Evolutionary conservation across 2,113 vertebrate genomes (phyloP).

Genomic region (Monarcha castaneiventris): DNA sequence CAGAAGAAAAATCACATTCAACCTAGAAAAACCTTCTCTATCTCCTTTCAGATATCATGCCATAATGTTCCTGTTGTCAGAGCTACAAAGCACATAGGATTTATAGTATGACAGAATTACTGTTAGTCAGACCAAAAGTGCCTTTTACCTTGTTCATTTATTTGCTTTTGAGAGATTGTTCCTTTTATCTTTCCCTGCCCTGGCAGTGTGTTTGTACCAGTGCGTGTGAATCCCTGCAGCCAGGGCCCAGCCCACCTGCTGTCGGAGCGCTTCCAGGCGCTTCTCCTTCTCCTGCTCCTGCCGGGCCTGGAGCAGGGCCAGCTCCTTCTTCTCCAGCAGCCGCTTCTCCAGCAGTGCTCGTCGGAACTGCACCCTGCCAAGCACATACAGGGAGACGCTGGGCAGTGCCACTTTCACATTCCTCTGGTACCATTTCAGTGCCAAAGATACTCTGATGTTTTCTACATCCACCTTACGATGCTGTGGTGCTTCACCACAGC

Average conservation of each 20-base stretch:
- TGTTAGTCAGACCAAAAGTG: background rate
- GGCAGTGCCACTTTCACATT: rapidly evolving
- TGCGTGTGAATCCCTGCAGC: background rate
- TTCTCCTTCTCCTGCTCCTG: slow-evolving; percentile 70
- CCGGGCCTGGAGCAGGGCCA: slow-evolving; percentile 63
- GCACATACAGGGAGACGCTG: background rate
- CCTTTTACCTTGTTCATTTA: background rate
- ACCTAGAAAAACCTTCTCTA: background rate
- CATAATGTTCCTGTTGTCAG: background rate
- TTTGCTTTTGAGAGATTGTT: background rate
- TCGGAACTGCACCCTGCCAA: slow-evolving; percentile 81
- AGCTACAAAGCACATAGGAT: background rate
- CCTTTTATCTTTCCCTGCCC: background rate
- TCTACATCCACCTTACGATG: rapidly evolving
- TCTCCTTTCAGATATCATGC: background rate
- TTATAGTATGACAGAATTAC: background rate
- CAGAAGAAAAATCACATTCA: background rate
- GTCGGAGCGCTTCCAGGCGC: slow-evolving; percentile 79
- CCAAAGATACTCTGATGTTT: background rate
- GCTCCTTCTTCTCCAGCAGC: slow-evolving; percentile 68
- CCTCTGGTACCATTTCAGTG: rapidly evolving
- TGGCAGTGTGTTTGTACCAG: background rate
- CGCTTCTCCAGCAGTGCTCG: slow-evolving; percentile 68
- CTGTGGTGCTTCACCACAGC: rapidly evolving
- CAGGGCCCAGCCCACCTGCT: slow-evolving; percentile 75